Base-by-base conservation (phyloP, 1,140 invertebrate genomes). In the Drosophila tani region DNA sequence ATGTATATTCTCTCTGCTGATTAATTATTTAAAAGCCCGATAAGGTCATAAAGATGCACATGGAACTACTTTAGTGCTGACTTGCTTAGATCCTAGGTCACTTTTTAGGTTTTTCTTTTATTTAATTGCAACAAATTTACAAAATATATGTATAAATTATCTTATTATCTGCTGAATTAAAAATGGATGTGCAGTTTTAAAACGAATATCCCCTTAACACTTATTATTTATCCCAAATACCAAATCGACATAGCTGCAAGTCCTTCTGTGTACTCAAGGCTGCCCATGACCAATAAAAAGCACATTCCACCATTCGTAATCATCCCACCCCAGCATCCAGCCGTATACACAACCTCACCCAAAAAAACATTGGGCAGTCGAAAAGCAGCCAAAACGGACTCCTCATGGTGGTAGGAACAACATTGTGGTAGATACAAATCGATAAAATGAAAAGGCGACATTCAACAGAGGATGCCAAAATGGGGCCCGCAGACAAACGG, bases 231-330 rank as follows among this genome's bases (percentile, higher is more conserved):
- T 46, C 35, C 8, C 6, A 53, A 65, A 51, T 19, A 14, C 1
- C 3, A 11, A 19, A 15, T 21, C 15, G 35, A 38, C 38, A n/a
- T 45, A 64, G 15, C 38, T 41, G 40, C 51, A 27, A n/a, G 40
- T 59, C 24, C 55, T 51, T 58, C 19, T 57, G 38, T 29, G 5
- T 15, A 67, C 32, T 55, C 60, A 85, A 83, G 71, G 81, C 78
- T 64, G 67, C 65, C 81, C 81, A 74, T 79, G 74, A 75, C 81
- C 81, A 84, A 84, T 88, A 88, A 90, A 88, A 88, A 74, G 15
- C 81, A 88, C 69, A 88, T 88, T 88, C 77, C 77, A 81, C 84
- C 57, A 65, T 32, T 59, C 81, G 47, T 32, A 45, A 46, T 29
- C 45, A 53, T 65, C 14, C 50, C 65, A 49, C 43, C 47, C 45